A percentile compares a stretch with the other conserved stretches of the same genome.
phyloP scores from a whole-genome alignment of 2,888 invertebrate genomes.

The Heliconius cydno region DNA sequence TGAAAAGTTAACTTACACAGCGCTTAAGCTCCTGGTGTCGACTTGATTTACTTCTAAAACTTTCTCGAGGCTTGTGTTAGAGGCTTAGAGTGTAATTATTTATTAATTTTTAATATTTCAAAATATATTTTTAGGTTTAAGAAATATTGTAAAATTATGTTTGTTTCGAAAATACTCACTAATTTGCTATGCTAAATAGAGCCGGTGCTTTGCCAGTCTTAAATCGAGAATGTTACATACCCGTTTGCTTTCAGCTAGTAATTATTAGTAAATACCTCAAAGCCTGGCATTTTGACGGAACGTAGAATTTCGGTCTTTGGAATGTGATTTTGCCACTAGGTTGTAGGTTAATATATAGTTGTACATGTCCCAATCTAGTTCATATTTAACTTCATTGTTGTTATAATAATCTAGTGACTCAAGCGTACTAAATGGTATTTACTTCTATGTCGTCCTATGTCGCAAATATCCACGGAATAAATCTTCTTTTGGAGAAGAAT shows the following conservation, averaged over 20 bases:
- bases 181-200: neutral
- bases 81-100: neutral
- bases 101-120: neutral
- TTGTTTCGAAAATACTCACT: neutral
- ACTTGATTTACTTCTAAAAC: neutral
- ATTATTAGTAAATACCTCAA: constrained; percentile 2
- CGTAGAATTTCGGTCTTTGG: constrained; percentile 2
- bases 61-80: neutral
- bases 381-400: neutral
- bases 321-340: constrained; percentile 7
- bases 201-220: neutral
- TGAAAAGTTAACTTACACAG: neutral
- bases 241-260: neutral
- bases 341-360: neutral
- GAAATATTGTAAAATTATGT: neutral
- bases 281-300: constrained; percentile 14
- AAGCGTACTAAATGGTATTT: neutral
- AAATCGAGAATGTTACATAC: neutral
- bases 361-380: neutral
- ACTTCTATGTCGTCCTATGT: neutral
- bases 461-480: no score
- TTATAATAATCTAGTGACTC: no score
- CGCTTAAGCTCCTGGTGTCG: neutral
- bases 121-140: neutral
- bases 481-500: no score